Evolutionary conservation across 2,888 invertebrate species (phyloP).

Genomic region (Ephialtes manifestator): DNA sequence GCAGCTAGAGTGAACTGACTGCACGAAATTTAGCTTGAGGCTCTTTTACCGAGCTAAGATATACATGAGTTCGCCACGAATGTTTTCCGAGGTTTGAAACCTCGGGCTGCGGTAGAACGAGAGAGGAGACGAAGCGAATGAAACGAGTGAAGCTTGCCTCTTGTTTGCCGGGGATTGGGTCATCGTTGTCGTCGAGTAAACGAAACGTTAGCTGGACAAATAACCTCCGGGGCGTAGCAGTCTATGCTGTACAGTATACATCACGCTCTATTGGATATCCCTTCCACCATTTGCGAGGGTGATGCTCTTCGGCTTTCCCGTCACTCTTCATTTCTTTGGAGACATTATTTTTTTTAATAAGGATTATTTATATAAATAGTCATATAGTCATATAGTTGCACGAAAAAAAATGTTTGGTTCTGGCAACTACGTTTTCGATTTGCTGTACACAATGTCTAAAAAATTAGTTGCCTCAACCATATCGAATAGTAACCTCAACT

Average conservation of each 20-base stretch:
- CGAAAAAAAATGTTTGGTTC: too few species aligned
- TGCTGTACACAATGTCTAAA: too few species aligned
- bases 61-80: constrained; percentile 35
- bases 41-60: constrained; percentile 19
- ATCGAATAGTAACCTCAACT: too few species aligned
- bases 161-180: constrained; percentile 73
- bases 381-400: too few species aligned
- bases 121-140: constrained; percentile 25
- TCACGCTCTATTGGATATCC: background rate
- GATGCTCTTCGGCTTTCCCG: constrained; percentile 14
- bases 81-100: constrained; percentile 35
- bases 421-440: too few species aligned
- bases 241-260: constrained; percentile 49
- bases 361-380: background rate
- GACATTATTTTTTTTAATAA: constrained; percentile 14
- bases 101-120: constrained; percentile 8
- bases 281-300: constrained; percentile 2
- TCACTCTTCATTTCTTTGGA: constrained; percentile 70
- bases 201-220: constrained; percentile 74
- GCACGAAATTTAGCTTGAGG: constrained; percentile 48
- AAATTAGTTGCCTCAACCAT: too few species aligned
- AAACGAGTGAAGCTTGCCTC: constrained; percentile 61
- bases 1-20: constrained; percentile 9
- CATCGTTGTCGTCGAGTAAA: constrained; percentile 73
- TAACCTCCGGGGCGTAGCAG: constrained; percentile 64